A percentile compares a stretch with the other conserved stretches of the same genome.
Evolutionary conservation across 37 sponge, comb jelly and placozoan genomes (phyloP).

Genomic region (Beroe forskalii): DNA sequence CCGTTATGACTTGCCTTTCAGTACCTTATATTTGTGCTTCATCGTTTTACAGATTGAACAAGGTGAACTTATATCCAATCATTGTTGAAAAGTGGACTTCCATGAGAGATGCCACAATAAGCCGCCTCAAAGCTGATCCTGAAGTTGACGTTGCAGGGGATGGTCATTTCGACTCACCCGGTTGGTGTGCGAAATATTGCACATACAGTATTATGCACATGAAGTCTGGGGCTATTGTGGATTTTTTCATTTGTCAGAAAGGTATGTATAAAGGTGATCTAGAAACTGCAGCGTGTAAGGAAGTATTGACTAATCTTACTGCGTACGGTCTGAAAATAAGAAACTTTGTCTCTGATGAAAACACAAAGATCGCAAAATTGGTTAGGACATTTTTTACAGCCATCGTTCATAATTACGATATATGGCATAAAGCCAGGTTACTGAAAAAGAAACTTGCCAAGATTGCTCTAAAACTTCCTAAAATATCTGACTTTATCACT

Average conservation of each 20-base stretch:
- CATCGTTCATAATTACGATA: background rate
- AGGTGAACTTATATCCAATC: background rate
- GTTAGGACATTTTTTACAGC: background rate
- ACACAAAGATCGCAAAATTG: background rate
- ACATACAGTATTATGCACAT: constrained; percentile 15
- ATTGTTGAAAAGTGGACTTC: background rate
- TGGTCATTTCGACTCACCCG: constrained; percentile 14
- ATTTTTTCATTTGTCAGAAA: background rate
- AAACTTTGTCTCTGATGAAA: constrained; percentile 5
- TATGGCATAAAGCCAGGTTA: constrained; percentile 1
- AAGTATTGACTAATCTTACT: background rate
- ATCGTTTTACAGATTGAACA: background rate
- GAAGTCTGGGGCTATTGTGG: background rate
- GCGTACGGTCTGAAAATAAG: background rate
- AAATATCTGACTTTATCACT: background rate
- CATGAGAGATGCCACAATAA: background rate
- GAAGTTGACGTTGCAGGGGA: background rate
- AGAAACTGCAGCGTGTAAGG: background rate
- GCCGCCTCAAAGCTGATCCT: background rate
- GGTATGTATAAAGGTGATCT: background rate
- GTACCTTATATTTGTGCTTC: background rate
- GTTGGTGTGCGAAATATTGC: constrained; percentile 31
- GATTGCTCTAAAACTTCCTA: background rate
- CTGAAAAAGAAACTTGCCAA: background rate
- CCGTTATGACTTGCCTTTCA: background rate